Evolutionary conservation across 1,140 invertebrate species (phyloP), one percentile per base, ranked within the genome.

Genomic region (Nautilus pompilius): DNA sequence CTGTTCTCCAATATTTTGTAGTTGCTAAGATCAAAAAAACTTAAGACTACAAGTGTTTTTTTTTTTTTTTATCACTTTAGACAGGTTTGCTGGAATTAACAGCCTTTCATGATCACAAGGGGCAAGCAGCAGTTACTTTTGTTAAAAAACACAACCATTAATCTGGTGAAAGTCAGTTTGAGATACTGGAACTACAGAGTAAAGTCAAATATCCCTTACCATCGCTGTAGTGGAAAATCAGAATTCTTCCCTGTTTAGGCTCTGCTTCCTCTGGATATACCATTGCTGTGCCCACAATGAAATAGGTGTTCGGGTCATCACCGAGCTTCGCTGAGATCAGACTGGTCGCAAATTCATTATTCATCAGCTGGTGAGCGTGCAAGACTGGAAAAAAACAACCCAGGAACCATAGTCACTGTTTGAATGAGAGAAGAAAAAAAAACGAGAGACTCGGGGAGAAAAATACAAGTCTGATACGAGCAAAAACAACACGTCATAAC

Each of bases 261-360:
- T 98, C 96, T 0, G 92, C 89, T 77, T 99, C 97, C 71, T 99
- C 96, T 0, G 93, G 91, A 83, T 95, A 91, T 3, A 99, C 89
- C 26, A 95, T 84, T 3, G 93, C 93, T 5, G 97, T 99, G 33
- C 96, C 96, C 46, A 99, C 91, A 30, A 98, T 88, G 80, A 91
- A 99, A 83, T 99, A 99, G 6, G 90, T 88, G 72, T 90, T 91
- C 0, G 90, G 88, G 85, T 98, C 96, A 72, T 97, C 93, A 0
- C 93, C 94, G 17, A 99, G 84, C 78, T 89, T 90, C 33, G 92
- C 91, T 0, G 95, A 97, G 61, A 95, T 90, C 17, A 98, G 82
- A 28, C 93, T 93, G 66, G 95, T 86, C 6, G 92, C 93, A 80
- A 91, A 95, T 82, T 98, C 96, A 59, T 88, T 90, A 0, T 89